These are phyloP conservation scores for Andrena bucephala DNA, from an alignment of 2,888 invertebrate species.

Conservation along the genomic window DNA sequence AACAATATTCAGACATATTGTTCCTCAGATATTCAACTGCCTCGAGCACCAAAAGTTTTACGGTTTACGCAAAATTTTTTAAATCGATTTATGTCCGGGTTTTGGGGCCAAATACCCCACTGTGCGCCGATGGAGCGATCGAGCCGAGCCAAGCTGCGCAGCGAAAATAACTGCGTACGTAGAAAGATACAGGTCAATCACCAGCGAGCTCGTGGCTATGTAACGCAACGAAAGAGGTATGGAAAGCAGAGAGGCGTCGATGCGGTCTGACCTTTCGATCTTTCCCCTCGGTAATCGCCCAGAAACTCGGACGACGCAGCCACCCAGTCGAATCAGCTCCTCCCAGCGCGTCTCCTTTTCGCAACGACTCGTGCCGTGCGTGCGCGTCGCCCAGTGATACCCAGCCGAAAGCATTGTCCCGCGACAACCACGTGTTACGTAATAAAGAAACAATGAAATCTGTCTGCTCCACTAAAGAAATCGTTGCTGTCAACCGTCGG, in stretches of 20 bases:
- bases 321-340: neutral
- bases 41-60: too few species aligned
- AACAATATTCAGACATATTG: too few species aligned
- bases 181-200: conserved; percentile 54
- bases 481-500: neutral
- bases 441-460: too few species aligned
- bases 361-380: too few species aligned
- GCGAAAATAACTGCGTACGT: conserved; percentile 51
- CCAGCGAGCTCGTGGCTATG: conserved; percentile 18
- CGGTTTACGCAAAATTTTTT: too few species aligned
- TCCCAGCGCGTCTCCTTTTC: neutral
- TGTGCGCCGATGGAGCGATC: neutral
- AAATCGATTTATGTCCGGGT: too few species aligned
- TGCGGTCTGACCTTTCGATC: conserved; percentile 57
- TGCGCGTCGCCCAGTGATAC: too few species aligned
- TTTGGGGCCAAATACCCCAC: too few species aligned
- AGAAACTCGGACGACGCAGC: conserved; percentile 15
- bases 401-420: too few species aligned
- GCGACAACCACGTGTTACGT: too few species aligned
- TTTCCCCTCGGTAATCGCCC: conserved; percentile 13
- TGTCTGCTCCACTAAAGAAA: neutral
- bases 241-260: conserved; percentile 53
- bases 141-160: conserved; percentile 31
- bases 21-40: too few species aligned
- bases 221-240: conserved; percentile 53